These are phyloP conservation scores for Platalea minor DNA, from an alignment of 2,797 vertebrate species.

Conservation along the genomic window DNA sequence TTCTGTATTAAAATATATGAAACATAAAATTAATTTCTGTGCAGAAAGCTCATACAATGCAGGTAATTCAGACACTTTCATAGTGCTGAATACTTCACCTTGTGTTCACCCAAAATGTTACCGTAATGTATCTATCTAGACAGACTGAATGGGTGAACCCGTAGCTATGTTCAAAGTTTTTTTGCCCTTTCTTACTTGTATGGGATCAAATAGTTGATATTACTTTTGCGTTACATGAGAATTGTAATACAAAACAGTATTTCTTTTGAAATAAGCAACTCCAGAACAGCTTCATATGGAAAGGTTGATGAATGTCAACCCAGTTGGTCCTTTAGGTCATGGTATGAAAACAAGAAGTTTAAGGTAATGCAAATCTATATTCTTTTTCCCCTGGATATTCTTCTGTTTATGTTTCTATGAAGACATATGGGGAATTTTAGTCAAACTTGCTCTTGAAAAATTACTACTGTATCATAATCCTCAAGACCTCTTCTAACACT, in stretches of 20 bases:
- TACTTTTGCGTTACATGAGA: background rate
- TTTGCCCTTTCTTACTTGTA: background rate
- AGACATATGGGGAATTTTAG: background rate
- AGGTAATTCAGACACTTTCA: background rate
- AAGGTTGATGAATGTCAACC: background rate
- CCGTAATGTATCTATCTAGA: too few species aligned
- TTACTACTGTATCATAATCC: background rate
- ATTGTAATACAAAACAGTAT: background rate
- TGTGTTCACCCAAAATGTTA: background rate
- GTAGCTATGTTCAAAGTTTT: rapidly evolving
- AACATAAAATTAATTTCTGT: background rate
- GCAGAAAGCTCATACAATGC: background rate
- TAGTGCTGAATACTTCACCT: background rate
- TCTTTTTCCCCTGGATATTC: background rate
- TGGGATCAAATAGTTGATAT: background rate
- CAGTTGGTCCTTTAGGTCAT: background rate
- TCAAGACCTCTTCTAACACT: background rate
- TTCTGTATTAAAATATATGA: background rate
- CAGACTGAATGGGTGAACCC: background rate
- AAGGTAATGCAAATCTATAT: background rate
- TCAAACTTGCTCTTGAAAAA: background rate
- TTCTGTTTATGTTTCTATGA: background rate
- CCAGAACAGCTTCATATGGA: background rate
- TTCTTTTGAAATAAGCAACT: background rate
- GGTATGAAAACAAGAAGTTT: background rate